Evolutionary conservation across 2,797 vertebrate species (phyloP).

Genomic region (Danio tinwini): DNA sequence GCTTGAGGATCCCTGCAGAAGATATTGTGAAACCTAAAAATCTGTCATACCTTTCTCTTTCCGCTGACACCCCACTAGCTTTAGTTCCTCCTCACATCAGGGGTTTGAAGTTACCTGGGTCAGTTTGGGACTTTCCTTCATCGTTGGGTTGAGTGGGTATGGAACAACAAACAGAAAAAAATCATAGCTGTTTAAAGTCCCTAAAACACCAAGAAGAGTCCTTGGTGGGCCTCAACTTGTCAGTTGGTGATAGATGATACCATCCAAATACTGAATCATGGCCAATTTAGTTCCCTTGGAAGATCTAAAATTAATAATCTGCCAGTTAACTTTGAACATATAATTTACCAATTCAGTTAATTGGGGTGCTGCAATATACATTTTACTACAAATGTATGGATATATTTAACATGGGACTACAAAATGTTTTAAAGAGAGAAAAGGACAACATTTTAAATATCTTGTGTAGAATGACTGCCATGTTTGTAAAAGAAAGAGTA

Average conservation of each 20-base stretch:
- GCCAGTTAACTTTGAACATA: neutral
- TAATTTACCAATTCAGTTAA: neutral
- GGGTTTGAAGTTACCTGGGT: slow-evolving; percentile 75
- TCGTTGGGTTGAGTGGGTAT: slow-evolving; percentile 63
- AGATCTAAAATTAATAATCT: slow-evolving; percentile 20
- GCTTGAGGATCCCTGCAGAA: too few species aligned
- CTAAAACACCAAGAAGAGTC: slow-evolving; percentile 70
- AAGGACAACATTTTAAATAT: neutral
- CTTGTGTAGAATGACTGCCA: neutral
- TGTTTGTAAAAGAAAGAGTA: neutral
- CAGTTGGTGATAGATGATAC: slow-evolving; percentile 50
- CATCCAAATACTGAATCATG: neutral
- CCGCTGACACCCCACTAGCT: slow-evolving; percentile 42
- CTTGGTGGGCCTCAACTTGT: slow-evolving; percentile 49
- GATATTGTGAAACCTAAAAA: neutral
- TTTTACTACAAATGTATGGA: neutral
- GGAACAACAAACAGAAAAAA: slow-evolving; percentile 69
- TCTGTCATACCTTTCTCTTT: neutral
- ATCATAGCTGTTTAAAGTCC: slow-evolving; percentile 76
- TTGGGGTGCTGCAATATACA: neutral
- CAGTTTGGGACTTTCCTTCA: slow-evolving; percentile 85
- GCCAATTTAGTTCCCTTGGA: slow-evolving; percentile 31
- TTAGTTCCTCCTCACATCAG: slow-evolving; percentile 25
- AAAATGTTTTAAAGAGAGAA: neutral
- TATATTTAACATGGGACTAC: neutral